Base-by-base conservation (phyloP, 2,888 invertebrate genomes). In the Papilio elwesi region DNA sequence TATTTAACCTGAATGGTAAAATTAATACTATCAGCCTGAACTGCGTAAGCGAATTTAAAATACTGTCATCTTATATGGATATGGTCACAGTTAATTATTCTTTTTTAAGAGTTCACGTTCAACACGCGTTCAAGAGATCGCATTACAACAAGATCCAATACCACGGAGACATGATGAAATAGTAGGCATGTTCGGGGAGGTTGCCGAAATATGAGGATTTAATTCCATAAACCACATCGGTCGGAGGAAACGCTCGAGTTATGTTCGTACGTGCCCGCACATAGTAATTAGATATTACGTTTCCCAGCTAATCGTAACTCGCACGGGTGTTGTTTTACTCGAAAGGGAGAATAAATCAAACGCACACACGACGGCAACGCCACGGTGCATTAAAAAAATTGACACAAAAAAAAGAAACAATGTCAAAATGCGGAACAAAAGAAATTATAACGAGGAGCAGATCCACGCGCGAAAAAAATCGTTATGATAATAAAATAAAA, bases 201-300 rank as follows among this genome's bases (percentile, higher is more conserved):
- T 92, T 89, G 86, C 91, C 93, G 89, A 93, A 93, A 91, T 93
- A 93, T 92, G 93, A 90, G 91, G 88, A 89, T 89, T 90, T 91
- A 90, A 93, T 92, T 91, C 91, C 92, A 92, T 93, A 93, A 93
- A 93, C 89, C 92, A 92, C 92, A 90, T 90, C 85, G 89, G 90
- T 85, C 82, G 88, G 88, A 89, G 92, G 92, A 91, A 91, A 87
- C 88, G 84, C 80, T 86, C 89, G 90, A 93, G 92, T 92, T 93
- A 93, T 90, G 90, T 85, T 80, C 81, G 91, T 91, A 92, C 93
- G 93, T 93, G 93, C 92, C 85, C 85, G 85, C 87, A 87, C 93
- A 93, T 93, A 92, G 91, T 93, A 93, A 93, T 93, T 93, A 93
- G 92, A 93, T 93, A 93, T 93, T 93, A 93, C 89, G 86, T 84